Evolutionary conservation across 2,113 vertebrate genomes (phyloP), one percentile per base, ranked within the genome.

Genomic region (Callospermophilus lateralis): DNA sequence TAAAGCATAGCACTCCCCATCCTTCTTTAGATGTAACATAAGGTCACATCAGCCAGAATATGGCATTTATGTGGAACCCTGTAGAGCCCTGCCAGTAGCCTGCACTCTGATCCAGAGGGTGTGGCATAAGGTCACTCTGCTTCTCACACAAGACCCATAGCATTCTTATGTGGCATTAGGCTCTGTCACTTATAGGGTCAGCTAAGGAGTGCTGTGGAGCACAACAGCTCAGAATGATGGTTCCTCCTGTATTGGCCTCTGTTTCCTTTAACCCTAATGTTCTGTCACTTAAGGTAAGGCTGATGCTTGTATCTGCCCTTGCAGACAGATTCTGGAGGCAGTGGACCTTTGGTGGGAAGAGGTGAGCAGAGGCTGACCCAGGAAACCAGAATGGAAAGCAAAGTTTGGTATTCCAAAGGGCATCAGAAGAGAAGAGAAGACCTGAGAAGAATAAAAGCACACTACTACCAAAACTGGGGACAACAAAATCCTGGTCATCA

Each of bases 351-450:
- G 9, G 11, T 30, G 9, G 80, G 12, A 53, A 58, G 37, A n/a
- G 20, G 24, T 22, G 8, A 42, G 10, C 12, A 5, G 55, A n/a
- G 24, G 9, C 2, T 17, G 1, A 9, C 6, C 24, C 26, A 6
- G 53, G 68, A 39, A 13, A 48, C 20, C 9, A 45, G 4, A 0
- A 6, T 68, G 32, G 73, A 88, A 89, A 42, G 67, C 34, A 45
- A 34, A 26, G 11, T 65, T 34, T 73, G 70, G 3, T 19, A 74
- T 39, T 73, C 61, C 22, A 15, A 26, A 45, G 61, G 37, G 13
- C 7, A 1, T 34, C 58, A 61, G 55, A 77, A 7, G 19, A 26
- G 48, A 51, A 30, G 28, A 70, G 4, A 78, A 37, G 10, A 39
- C 19, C 1, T 0, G 1, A 34, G 1, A 12, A 77, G 37, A 26